These are phyloP conservation scores for Hemibagrus wyckioides DNA, from an alignment of 2,113 vertebrate genomes.

Conservation along the genomic window DNA sequence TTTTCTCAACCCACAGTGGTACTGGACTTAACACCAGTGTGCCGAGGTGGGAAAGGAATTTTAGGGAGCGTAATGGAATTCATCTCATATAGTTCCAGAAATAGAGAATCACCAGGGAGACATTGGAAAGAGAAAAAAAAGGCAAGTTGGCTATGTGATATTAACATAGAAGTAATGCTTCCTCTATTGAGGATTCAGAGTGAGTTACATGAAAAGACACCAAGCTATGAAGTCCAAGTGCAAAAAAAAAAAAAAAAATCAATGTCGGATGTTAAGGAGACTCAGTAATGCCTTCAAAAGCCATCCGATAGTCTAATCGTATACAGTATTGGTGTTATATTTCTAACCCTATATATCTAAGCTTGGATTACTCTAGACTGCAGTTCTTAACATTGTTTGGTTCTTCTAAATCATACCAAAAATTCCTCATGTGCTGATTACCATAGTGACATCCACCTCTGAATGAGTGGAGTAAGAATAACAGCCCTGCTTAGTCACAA, in stretches of 20 bases:
- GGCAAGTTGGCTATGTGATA: background rate
- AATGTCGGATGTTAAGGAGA: conserved; percentile 14
- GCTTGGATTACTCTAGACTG: background rate
- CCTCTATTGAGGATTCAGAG: background rate
- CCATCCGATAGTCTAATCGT: background rate
- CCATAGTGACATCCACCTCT: background rate
- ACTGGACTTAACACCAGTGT: background rate
- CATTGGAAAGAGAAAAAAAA: background rate
- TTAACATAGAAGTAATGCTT: conserved; percentile 17
- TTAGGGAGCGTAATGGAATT: conserved; percentile 3
- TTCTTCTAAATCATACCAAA: background rate
- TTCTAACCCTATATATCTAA: background rate
- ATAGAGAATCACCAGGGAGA: conserved; percentile 7
- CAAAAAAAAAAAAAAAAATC: background rate
- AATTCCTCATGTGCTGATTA: conserved; percentile 2
- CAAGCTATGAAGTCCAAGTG: background rate
- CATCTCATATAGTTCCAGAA: conserved; percentile 20
- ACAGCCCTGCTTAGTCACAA: background rate
- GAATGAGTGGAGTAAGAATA: background rate
- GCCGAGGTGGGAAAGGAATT: background rate
- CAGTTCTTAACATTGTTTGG: background rate
- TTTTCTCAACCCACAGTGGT: background rate
- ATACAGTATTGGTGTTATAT: background rate
- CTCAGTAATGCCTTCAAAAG: conserved; percentile 20
- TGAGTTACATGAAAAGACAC: background rate